These are phyloP conservation scores for Zygothrica quintamaculata DNA, from an alignment of 2,888 invertebrate genomes.

Conservation along the genomic window DNA sequence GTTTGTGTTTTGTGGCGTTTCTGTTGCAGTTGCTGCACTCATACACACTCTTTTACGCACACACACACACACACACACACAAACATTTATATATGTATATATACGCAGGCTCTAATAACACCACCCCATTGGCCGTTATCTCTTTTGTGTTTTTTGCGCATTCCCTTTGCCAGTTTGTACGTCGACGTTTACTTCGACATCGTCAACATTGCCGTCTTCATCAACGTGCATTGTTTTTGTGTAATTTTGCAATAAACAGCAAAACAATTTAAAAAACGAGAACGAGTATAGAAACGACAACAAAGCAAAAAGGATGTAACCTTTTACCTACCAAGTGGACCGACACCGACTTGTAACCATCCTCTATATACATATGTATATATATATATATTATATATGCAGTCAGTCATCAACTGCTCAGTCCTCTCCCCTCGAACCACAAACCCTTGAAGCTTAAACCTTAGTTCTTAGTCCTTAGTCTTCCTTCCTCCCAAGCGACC, in stretches of 20 bases:
- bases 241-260: slow-evolving; percentile 81
- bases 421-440: background rate
- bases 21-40: slow-evolving; percentile 64
- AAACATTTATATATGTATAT: slow-evolving; percentile 3
- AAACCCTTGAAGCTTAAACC: slow-evolving; percentile 2
- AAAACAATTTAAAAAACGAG: slow-evolving; percentile 76
- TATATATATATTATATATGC: too few relatives aligned
- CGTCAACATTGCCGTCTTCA: slow-evolving; percentile 73
- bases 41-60: slow-evolving; percentile 57
- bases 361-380: too few relatives aligned
- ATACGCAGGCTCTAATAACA: slow-evolving; percentile 22
- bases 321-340: slow-evolving; percentile 76
- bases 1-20: slow-evolving; percentile 70
- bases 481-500: slow-evolving; percentile 18
- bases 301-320: slow-evolving; percentile 79
- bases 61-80: slow-evolving; percentile 15
- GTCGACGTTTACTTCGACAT: slow-evolving; percentile 41
- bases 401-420: too few relatives aligned
- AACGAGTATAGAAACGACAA: slow-evolving; percentile 46
- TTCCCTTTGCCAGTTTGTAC: slow-evolving; percentile 42
- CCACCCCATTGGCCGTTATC: slow-evolving; percentile 43
- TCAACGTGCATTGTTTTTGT: slow-evolving; percentile 78
- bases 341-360: slow-evolving; percentile 51
- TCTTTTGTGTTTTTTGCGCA: slow-evolving; percentile 68
- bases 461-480: background rate